phyloP scores from a whole-genome alignment of 1,140 invertebrate genomes.

The Hycleus phaleratus region DNA sequence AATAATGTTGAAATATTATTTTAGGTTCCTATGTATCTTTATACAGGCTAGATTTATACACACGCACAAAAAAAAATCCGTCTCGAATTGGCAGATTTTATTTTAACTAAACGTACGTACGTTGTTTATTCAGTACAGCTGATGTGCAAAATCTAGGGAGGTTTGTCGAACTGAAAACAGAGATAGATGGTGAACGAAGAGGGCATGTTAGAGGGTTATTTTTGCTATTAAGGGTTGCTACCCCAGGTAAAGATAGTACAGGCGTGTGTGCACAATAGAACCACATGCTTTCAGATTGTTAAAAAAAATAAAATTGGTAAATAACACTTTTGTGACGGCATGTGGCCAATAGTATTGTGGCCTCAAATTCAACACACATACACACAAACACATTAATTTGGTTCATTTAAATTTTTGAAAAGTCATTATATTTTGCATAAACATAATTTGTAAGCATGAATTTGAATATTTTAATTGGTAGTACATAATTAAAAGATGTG shows the following conservation, averaged over 20 bases:
- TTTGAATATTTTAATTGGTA: too few species aligned
- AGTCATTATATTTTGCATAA: too few species aligned
- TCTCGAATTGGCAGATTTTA: too few species aligned
- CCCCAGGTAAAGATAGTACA: conserved; percentile 28
- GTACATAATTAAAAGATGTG: too few species aligned
- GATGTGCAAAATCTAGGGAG: conserved; percentile 25
- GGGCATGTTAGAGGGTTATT: conserved; percentile 17
- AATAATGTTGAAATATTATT: conserved; percentile 31
- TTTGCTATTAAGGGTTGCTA: conserved; percentile 30
- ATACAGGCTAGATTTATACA: too few species aligned
- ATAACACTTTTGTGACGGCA: conserved; percentile 29
- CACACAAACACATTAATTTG: too few species aligned
- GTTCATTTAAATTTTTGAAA: too few species aligned
- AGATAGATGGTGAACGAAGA: not conserved
- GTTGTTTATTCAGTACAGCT: conserved; percentile 29
- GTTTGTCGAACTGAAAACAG: not conserved
- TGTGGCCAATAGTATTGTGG: conserved; percentile 18
- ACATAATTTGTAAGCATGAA: too few species aligned
- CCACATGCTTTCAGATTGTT: conserved; percentile 30
- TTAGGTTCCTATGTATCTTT: conserved; percentile 15
- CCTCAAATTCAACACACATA: too few species aligned
- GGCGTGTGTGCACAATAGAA: conserved; percentile 31
- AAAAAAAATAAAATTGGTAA: conserved; percentile 29
- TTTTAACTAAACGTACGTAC: too few species aligned
- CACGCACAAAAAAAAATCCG: conserved; percentile 3